Percentiles rank a stretch among this genome's conserved stretches.
Conservation (phyloP, 2,797 vertebrate species). For the Triplophysa yarkandensis region DNA sequence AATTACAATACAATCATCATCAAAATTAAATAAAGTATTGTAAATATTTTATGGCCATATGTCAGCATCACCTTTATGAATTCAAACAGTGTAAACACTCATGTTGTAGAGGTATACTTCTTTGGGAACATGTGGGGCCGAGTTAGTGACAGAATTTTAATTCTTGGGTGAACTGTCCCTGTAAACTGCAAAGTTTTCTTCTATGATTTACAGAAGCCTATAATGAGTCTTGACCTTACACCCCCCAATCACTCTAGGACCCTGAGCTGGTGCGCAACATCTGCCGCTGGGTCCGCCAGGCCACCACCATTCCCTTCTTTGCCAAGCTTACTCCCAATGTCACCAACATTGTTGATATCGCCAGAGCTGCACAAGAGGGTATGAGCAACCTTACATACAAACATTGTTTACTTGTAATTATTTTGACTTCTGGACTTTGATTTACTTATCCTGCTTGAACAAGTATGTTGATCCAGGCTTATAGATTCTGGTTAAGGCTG, state of each 20-base stretch:
- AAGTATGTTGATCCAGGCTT: not conserved
- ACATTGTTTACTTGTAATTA: not conserved
- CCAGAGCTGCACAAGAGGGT: constrained; percentile 87
- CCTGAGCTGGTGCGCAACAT: constrained; percentile 94
- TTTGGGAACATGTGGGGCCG: not conserved
- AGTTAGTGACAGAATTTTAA: not conserved
- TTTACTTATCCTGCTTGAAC: not conserved
- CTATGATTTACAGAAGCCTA: not conserved
- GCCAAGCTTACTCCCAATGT: constrained; percentile 94
- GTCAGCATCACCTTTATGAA: not conserved
- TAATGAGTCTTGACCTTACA: constrained; percentile 10
- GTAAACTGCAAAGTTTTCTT: not conserved
- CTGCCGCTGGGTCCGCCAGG: constrained; percentile 91
- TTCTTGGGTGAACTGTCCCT: not conserved
- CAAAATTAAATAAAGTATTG: not conserved
- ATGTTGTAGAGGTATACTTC: not conserved
- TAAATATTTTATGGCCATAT: not conserved
- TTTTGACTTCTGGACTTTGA: not conserved
- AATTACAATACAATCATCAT: not conserved
- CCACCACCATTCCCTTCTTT: constrained; percentile 89
- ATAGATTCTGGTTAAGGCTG: not conserved
- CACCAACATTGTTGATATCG: constrained; percentile 87
- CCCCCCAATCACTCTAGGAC: constrained; percentile 72
- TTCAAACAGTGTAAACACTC: not conserved
- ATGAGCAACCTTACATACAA: constrained; percentile 47